A percentile compares a stretch with the other conserved stretches of the same genome.
phyloP scores from a whole-genome alignment of 1,140 invertebrate species.

The Adoxophyes honmai region DNA sequence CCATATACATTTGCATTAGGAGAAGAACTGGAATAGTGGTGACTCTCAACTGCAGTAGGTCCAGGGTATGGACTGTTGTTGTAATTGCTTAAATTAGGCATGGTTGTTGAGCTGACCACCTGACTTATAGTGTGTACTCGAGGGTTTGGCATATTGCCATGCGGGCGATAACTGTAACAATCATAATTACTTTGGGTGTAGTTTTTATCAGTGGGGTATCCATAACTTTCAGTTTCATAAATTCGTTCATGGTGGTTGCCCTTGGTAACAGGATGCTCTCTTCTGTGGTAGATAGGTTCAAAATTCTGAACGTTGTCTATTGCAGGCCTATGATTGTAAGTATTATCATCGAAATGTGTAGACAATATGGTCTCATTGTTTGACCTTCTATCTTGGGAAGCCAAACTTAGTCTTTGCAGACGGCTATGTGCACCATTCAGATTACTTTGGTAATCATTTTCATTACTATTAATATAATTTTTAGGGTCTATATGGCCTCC shows the following conservation, averaged over 20 bases:
- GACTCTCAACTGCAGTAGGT: constrained; percentile 41
- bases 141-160: constrained; percentile 53
- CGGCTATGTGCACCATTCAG: constrained; percentile 50
- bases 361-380: constrained; percentile 52
- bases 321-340: constrained; percentile 41
- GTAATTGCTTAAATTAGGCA: constrained; percentile 70
- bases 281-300: constrained; percentile 51
- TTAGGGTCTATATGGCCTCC: constrained; percentile 45
- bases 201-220: constrained; percentile 64
- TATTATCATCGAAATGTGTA: constrained; percentile 52
- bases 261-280: constrained; percentile 47
- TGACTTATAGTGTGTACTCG: constrained; percentile 67
- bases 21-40: constrained; percentile 47
- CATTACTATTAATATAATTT: constrained; percentile 45
- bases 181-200: constrained; percentile 64
- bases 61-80: constrained; percentile 54
- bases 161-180: constrained; percentile 62
- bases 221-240: constrained; percentile 57
- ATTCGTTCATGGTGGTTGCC: constrained; percentile 54
- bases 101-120: constrained; percentile 68
- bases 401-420: constrained; percentile 57
- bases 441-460: constrained; percentile 44
- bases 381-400: constrained; percentile 56
- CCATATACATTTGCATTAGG: constrained; percentile 63
- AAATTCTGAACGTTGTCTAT: constrained; percentile 45